Conservation (phyloP, 2,888 invertebrate genomes). For the Eilema depressum region DNA sequence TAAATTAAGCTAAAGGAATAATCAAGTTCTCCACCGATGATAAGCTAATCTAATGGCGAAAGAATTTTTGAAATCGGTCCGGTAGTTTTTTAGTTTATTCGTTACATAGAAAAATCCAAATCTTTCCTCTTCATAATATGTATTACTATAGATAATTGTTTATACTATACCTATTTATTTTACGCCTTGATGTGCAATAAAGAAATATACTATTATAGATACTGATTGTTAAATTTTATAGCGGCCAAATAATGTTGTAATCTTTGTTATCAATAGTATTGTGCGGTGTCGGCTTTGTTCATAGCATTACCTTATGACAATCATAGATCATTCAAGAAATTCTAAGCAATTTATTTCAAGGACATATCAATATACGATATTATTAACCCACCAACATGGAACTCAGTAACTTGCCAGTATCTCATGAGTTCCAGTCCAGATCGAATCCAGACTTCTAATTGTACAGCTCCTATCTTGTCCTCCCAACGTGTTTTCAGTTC, state of each 20-base stretch:
- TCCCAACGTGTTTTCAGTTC: not conserved
- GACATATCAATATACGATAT: not conserved
- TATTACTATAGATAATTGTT: too few relatives aligned
- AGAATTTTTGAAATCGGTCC: too few relatives aligned
- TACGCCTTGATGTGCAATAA: not conserved
- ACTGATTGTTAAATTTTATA: not conserved
- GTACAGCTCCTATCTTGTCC: not conserved
- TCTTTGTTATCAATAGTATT: conserved; percentile 3
- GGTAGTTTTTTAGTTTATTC: too few relatives aligned
- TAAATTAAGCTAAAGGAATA: too few relatives aligned
- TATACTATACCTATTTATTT: not conserved
- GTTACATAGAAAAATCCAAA: too few relatives aligned
- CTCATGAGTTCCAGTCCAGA: not conserved
- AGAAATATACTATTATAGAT: not conserved
- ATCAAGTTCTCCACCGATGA: too few relatives aligned
- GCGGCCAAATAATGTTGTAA: not conserved
- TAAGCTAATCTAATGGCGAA: too few relatives aligned
- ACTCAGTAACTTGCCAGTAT: not conserved
- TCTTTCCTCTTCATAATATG: too few relatives aligned
- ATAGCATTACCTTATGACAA: not conserved
- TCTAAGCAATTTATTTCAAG: not conserved
- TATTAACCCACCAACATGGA: not conserved
- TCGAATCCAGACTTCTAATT: not conserved
- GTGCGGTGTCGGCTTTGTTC: not conserved
- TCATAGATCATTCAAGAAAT: not conserved